These are phyloP conservation scores for Pseudomyrmex pallidus DNA, from an alignment of 1,140 invertebrate genomes.

Conservation along the genomic window DNA sequence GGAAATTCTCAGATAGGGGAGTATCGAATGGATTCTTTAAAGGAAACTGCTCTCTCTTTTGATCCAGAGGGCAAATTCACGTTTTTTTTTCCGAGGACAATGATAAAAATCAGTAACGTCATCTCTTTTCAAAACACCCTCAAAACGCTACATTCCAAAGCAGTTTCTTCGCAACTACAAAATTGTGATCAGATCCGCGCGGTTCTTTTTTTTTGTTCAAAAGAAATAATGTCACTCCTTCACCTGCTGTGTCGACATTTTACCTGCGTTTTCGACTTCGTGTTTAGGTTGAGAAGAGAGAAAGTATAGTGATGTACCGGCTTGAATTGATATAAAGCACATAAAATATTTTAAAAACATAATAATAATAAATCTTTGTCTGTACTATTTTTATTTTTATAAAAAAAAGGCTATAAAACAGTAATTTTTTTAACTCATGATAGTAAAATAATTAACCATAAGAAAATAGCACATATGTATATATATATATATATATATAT, in stretches of 20 bases:
- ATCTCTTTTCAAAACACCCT: background rate
- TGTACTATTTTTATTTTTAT: background rate
- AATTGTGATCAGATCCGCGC: background rate
- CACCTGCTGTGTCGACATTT: background rate
- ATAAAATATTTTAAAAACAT: background rate
- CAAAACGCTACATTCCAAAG: background rate
- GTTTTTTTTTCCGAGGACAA: conserved; percentile 34
- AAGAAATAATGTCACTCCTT: conserved; percentile 5
- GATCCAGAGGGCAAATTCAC: conserved; percentile 12
- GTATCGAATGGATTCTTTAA: conserved; percentile 30
- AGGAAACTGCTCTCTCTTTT: background rate
- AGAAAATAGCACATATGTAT: no score
- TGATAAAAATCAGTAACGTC: conserved; percentile 20
- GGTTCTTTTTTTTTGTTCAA: background rate
- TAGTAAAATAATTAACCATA: background rate
- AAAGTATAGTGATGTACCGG: no score
- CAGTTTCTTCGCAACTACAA: background rate
- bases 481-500: background rate
- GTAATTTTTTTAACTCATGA: background rate
- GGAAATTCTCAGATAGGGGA: conserved; percentile 38
- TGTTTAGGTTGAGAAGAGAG: no score
- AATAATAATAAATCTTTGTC: background rate
- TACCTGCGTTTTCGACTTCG: background rate
- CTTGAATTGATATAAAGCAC: background rate
- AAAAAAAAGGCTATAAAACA: background rate